phyloP scores from a whole-genome alignment of 2,797 vertebrate genomes.

The Phoebastria nigripes region DNA sequence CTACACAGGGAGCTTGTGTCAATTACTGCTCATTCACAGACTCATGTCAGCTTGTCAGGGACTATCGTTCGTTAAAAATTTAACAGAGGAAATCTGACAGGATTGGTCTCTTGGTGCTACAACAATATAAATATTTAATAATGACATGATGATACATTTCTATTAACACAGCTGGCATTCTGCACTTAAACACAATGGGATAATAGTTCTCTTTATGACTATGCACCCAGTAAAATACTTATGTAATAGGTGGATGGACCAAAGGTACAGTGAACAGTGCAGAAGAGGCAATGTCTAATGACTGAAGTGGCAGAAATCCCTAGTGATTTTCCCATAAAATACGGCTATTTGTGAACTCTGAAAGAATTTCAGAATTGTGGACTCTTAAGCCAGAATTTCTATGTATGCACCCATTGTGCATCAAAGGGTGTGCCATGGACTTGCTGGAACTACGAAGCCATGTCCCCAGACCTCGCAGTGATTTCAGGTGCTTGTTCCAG shows the following conservation, averaged over 20 bases:
- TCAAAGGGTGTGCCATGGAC: neutral
- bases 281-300: neutral
- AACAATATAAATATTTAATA: conserved; percentile 41
- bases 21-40: neutral
- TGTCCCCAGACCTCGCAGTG: neutral
- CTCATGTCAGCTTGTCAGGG: conserved; percentile 13
- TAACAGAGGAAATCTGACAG: conserved; percentile 8
- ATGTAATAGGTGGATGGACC: neutral
- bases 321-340: neutral
- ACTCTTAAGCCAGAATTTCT: neutral
- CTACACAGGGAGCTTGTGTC: neutral
- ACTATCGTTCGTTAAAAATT: neutral
- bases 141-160: conserved; percentile 17
- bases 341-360: neutral
- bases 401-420: too few relatives aligned
- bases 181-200: neutral
- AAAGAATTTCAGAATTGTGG: neutral
- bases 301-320: neutral
- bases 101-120: conserved; percentile 7
- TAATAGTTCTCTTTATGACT: neutral
- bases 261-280: neutral
- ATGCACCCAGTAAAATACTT: neutral
- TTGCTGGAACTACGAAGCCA: neutral
- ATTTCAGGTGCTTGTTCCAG: neutral
- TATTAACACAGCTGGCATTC: conserved; percentile 11